Percentiles rank a stretch among this genome's conserved stretches.
These are phyloP conservation scores for Hydropotes inermis DNA, from an alignment of 2,113 vertebrate species.

Conservation along the genomic window DNA sequence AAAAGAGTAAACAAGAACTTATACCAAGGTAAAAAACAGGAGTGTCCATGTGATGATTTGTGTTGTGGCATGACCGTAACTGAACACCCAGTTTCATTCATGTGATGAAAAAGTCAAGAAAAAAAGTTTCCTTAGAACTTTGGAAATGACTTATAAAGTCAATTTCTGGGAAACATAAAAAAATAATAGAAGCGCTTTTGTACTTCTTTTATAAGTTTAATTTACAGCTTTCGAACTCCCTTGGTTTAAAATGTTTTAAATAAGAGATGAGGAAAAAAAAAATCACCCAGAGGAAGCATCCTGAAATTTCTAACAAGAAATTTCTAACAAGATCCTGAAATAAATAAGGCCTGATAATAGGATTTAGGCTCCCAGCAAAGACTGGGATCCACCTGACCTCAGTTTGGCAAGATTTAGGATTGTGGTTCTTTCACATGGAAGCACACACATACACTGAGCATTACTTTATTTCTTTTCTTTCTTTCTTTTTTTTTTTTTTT, in stretches of 20 bases:
- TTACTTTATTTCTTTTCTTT: conserved; percentile 41
- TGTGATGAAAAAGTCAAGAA: background rate
- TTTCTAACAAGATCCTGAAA: conserved; percentile 18
- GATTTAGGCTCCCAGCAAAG: conserved; percentile 8
- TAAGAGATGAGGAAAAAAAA: background rate
- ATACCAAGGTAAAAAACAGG: background rate
- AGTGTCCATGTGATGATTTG: background rate
- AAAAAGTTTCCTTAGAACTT: background rate
- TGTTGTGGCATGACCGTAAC: background rate
- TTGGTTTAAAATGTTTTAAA: conserved; percentile 16
- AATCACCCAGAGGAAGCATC: conserved; percentile 2
- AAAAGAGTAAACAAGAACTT: background rate
- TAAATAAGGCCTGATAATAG: conserved; percentile 10
- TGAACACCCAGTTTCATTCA: conserved; percentile 31
- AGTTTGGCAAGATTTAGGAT: background rate
- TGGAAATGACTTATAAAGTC: background rate
- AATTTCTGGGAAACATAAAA: conserved; percentile 25
- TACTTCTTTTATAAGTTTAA: background rate
- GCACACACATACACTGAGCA: background rate
- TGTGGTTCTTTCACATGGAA: background rate
- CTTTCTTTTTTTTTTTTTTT: no score
- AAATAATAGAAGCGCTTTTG: conserved; percentile 26
- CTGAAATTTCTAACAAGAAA: no score
- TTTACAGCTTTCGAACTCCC: background rate
- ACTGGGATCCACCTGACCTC: conserved; percentile 33